These are phyloP conservation scores for Allolobophora icterica DNA, from an alignment of 2,888 invertebrate species.

Conservation along the genomic window DNA sequence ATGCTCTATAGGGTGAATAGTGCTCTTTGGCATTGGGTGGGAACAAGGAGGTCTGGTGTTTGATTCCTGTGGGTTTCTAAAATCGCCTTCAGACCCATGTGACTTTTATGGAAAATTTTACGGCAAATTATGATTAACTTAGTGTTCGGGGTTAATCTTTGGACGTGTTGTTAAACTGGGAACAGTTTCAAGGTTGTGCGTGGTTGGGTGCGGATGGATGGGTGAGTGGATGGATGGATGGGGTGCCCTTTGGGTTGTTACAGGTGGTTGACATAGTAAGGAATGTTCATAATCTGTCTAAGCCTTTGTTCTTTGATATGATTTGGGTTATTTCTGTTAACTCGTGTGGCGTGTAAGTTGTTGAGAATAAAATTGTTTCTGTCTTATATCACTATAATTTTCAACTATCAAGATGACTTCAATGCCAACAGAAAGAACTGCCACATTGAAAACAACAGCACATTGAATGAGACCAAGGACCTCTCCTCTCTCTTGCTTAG, in stretches of 20 bases:
- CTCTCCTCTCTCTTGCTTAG: no score
- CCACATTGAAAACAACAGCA: no score
- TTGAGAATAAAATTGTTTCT: background rate
- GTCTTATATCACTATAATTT: background rate
- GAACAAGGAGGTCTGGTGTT: background rate
- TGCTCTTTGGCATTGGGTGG: background rate
- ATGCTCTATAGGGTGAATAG: background rate
- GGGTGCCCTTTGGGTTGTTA: no score
- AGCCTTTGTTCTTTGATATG: no score
- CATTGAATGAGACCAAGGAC: no score
- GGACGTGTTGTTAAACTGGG: background rate
- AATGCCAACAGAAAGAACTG: background rate
- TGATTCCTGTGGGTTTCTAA: background rate
- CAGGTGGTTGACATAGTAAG: background rate
- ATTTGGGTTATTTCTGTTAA: background rate
- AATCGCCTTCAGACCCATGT: background rate
- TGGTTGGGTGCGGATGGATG: background rate
- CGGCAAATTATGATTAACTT: background rate
- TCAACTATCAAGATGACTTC: background rate
- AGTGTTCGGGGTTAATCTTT: background rate
- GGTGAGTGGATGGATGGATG: background rate
- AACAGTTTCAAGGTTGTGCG: background rate
- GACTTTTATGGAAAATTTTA: no score
- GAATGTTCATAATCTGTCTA: background rate
- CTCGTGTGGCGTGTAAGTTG: background rate